Evolutionary conservation across 2,113 vertebrate genomes (phyloP).

Genomic region (Hypanus sabinus): DNA sequence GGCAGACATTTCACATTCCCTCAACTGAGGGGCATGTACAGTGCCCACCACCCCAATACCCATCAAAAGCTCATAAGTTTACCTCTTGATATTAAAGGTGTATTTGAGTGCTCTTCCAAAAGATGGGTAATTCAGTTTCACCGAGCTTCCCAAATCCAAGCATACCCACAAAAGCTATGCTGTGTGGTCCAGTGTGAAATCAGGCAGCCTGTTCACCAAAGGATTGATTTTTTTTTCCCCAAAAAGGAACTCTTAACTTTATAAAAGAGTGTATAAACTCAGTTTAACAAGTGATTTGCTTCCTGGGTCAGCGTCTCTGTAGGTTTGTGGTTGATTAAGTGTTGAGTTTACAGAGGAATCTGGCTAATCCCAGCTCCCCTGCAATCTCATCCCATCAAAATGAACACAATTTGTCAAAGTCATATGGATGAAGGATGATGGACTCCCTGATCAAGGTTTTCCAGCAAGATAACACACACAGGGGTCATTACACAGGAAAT

Average conservation of each 20-base stretch:
- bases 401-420: neutral
- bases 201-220: neutral
- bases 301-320: neutral
- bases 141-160: neutral
- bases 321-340: neutral
- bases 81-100: too few relatives aligned
- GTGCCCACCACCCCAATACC: too few relatives aligned
- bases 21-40: neutral
- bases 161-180: neutral
- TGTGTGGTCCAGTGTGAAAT: neutral
- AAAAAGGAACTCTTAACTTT: neutral
- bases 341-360: neutral
- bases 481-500: neutral
- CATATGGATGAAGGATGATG: neutral
- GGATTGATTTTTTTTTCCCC: too few relatives aligned
- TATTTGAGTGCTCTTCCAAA: too few relatives aligned
- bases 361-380: neutral
- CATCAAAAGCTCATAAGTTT: too few relatives aligned
- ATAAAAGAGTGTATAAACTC: neutral
- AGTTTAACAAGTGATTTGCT: neutral
- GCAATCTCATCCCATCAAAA: neutral
- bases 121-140: too few relatives aligned
- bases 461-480: neutral
- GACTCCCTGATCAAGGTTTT: neutral
- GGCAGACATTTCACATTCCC: too few relatives aligned